Conservation (phyloP, 2,113 vertebrate genomes). For the Cathartes aura region DNA sequence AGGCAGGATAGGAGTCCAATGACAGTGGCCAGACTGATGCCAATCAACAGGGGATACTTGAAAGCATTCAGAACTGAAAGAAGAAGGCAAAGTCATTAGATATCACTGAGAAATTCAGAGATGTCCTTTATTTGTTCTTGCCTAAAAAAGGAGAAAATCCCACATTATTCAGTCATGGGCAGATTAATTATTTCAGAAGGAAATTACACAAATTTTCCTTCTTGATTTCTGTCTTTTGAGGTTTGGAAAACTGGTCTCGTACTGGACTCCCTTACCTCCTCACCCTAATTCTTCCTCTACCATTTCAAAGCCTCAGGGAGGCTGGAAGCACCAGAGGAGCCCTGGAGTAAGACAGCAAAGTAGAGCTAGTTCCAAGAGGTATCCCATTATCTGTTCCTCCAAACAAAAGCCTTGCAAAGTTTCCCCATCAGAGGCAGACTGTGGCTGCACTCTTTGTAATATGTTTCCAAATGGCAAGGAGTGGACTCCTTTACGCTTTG, state of each 20-base stretch:
- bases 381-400: background rate
- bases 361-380: background rate
- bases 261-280: background rate
- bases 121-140: background rate
- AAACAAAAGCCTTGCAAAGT: background rate
- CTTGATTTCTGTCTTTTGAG: background rate
- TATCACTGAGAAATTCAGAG: background rate
- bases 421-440: background rate
- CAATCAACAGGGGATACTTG: constrained; percentile 91
- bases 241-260: background rate
- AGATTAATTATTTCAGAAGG: background rate
- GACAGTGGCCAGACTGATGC: constrained; percentile 81
- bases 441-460: background rate
- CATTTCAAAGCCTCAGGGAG: background rate
- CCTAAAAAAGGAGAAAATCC: background rate
- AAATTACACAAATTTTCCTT: background rate
- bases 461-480: background rate
- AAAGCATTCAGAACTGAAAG: constrained; percentile 91
- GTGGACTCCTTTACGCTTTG: background rate
- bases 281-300: background rate
- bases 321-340: background rate
- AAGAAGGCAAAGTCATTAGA: background rate
- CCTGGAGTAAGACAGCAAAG: background rate
- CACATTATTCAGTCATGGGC: background rate
- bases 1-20: constrained; percentile 90